Conservation (phyloP, 2,888 invertebrate species). For the Drosophila koepferae region DNA sequence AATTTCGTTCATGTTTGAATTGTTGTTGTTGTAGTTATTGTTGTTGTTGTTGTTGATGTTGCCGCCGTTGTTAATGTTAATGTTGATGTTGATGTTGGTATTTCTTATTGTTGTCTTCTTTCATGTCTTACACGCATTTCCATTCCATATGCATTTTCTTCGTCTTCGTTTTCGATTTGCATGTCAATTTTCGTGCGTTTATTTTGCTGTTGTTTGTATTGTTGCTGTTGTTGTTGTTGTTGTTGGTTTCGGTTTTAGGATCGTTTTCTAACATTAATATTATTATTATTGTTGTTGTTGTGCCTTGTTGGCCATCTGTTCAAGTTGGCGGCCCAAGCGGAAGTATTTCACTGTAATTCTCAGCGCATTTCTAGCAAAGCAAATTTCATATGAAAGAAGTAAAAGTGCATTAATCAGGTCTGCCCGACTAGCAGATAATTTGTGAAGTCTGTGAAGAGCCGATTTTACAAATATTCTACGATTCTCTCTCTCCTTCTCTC, state of each 20-base stretch:
- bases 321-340: conserved; percentile 2
- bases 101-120: conserved; percentile 34
- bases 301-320: conserved; percentile 23
- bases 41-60: conserved; percentile 24
- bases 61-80: conserved; percentile 22
- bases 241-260: conserved; percentile 1
- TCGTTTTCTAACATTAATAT: conserved; percentile 19
- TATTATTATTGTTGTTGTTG: conserved; percentile 1
- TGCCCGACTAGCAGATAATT: neutral
- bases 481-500: neutral
- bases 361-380: neutral
- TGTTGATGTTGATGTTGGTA: conserved; percentile 12
- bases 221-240: neutral
- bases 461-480: neutral
- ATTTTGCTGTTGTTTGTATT: conserved; percentile 10
- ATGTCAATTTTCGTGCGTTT: conserved; percentile 19
- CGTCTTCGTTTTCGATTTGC: conserved; percentile 14
- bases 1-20: conserved; percentile 41
- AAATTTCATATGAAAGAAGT: neutral
- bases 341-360: neutral
- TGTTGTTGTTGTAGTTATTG: conserved; percentile 25
- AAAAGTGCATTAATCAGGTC: no score
- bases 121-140: conserved; percentile 41
- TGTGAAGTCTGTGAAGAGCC: no score
- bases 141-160: conserved; percentile 25